Evolutionary conservation across 2,888 invertebrate species (phyloP), one percentile per base, ranked within the genome.

Genomic region (Nezara viridula): DNA sequence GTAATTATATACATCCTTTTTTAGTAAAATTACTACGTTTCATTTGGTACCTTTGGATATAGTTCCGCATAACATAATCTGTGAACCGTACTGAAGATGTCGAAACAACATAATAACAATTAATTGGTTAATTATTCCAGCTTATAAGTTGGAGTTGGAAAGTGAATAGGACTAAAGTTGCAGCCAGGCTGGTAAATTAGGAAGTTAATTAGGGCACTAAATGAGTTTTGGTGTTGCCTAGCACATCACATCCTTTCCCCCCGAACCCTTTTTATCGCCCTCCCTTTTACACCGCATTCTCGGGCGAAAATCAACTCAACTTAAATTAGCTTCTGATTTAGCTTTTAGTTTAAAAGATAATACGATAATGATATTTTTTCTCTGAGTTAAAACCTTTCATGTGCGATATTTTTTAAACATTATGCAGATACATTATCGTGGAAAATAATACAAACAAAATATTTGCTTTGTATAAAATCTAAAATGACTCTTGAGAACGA

Each of bases 71-170:
- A n/a, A n/a, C 10, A 10, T 12, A n/a, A n/a, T n/a, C 55, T 5
- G 9, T 32, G 14, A 60, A 60, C 16, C 27, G 0, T 4, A 3
- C 6, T 16, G 32, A 73, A 37, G 66, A 21, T 19, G 1, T 2
- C 2, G 27, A 37, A 27, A 37, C 19, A 37, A 7, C 66, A 37
- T 37, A 73, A 73, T 37, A 73, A 73, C 66, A 73, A 73, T 37
- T 73, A 73, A 73, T 73, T 73, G 66, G 66, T 37, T 73, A 19
- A 73, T 73, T 73, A 73, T 73, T 73, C 19, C 66, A 37, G 32
- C 32, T 37, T 32, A 37, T 4, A 7, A 73, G 66, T 73, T 73
- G 12, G 66, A 37, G 16, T 37, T 9, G 37, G 32, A 19, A 14
- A 73, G 66, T 21, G 66, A 73, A 37, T 7, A 16, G 37, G 66